These are phyloP conservation scores for Parotia lawesii DNA, from an alignment of 2,113 vertebrate species.

Conservation along the genomic window DNA sequence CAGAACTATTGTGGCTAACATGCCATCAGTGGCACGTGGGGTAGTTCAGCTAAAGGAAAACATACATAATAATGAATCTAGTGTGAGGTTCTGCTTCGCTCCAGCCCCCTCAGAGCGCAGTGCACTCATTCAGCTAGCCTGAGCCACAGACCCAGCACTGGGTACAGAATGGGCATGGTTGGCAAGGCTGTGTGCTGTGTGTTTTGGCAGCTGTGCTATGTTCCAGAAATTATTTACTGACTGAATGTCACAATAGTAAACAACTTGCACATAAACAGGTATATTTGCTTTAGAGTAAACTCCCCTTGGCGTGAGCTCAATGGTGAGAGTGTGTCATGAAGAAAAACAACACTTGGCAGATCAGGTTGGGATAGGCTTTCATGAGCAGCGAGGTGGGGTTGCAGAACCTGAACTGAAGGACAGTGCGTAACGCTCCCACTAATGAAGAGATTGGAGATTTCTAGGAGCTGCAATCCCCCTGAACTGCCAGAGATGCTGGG, in stretches of 20 bases:
- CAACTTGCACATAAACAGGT: background rate
- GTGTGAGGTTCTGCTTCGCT: background rate
- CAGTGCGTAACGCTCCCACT: fast-evolving
- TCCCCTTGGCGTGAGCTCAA: background rate
- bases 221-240: background rate
- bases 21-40: background rate
- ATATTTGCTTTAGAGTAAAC: background rate
- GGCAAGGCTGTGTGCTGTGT: background rate
- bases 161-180: background rate
- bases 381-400: background rate
- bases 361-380: background rate
- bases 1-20: background rate
- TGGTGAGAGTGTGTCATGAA: background rate
- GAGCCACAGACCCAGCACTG: background rate
- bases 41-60: background rate
- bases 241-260: background rate
- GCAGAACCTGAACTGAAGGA: background rate
- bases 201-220: background rate
- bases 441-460: background rate
- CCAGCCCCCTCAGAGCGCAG: fast-evolving
- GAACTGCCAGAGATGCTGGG: background rate
- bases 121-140: background rate
- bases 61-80: background rate
- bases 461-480: background rate
- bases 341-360: background rate